Evolutionary conservation across 1,140 invertebrate species (phyloP).

Genomic region (Trachelipus rathkii): DNA sequence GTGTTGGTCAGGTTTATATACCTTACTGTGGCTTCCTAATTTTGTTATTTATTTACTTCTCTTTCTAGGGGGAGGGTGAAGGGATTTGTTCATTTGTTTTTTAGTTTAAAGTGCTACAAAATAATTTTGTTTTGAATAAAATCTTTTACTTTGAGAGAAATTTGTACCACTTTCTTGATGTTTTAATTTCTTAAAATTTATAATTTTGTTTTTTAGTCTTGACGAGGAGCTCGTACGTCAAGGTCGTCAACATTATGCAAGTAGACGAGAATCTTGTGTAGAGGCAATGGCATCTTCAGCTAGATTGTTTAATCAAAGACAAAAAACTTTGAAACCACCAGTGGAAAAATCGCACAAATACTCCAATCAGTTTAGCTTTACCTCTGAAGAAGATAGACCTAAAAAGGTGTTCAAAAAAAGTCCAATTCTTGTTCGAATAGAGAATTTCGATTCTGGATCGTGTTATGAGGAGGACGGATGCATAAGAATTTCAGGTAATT

Average conservation of each 20-base stretch:
- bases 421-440: background rate
- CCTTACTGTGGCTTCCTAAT: no score
- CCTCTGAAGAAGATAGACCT: background rate
- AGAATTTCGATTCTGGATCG: background rate
- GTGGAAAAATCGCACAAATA: background rate
- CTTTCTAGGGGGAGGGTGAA: no score
- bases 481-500: background rate
- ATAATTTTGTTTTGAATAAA: no score
- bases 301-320: slow-evolving; percentile 27
- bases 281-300: slow-evolving; percentile 29
- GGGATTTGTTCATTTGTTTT: no score
- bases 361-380: background rate
- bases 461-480: background rate
- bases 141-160: no score
- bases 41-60: no score
- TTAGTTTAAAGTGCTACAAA: no score
- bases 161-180: no score
- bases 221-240: slow-evolving; percentile 41
- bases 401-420: background rate
- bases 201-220: slow-evolving; percentile 22
- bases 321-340: background rate
- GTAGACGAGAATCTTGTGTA: slow-evolving; percentile 33
- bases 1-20: no score
- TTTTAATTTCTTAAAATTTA: background rate
- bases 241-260: slow-evolving; percentile 41